These are phyloP conservation scores for Falcunculus frontatus DNA, from an alignment of 2,113 vertebrate species.

Conservation along the genomic window DNA sequence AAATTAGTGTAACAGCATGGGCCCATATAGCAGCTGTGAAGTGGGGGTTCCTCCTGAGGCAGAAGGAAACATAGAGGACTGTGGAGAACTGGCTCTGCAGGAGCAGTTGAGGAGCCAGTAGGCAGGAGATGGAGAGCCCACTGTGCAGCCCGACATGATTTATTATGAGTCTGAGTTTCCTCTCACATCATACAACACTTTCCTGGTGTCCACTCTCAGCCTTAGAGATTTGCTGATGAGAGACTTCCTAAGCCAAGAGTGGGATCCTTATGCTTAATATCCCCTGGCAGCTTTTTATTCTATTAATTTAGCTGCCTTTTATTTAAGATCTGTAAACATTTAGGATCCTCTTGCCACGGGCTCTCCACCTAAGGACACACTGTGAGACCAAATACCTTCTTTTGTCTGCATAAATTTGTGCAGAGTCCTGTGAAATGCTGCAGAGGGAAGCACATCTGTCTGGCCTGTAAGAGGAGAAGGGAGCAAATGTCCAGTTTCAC, in stretches of 20 bases:
- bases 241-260: neutral
- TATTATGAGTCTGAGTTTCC: neutral
- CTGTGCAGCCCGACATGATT: accelerated
- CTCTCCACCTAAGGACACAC: neutral
- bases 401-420: neutral
- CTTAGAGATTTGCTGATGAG: neutral
- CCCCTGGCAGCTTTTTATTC: neutral
- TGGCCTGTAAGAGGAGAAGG: neutral
- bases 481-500: neutral
- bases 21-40: neutral
- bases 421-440: neutral
- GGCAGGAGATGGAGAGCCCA: neutral
- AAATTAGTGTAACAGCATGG: neutral
- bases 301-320: neutral
- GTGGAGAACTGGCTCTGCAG: neutral
- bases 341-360: neutral
- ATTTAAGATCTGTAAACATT: neutral
- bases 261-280: neutral
- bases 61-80: neutral
- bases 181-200: neutral
- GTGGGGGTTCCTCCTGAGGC: neutral
- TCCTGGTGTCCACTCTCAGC: neutral
- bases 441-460: neutral
- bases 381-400: neutral
- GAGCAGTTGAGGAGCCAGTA: neutral